Base-by-base conservation (phyloP, 2,888 invertebrate genomes). In the Eupithecia dodoneata region DNA sequence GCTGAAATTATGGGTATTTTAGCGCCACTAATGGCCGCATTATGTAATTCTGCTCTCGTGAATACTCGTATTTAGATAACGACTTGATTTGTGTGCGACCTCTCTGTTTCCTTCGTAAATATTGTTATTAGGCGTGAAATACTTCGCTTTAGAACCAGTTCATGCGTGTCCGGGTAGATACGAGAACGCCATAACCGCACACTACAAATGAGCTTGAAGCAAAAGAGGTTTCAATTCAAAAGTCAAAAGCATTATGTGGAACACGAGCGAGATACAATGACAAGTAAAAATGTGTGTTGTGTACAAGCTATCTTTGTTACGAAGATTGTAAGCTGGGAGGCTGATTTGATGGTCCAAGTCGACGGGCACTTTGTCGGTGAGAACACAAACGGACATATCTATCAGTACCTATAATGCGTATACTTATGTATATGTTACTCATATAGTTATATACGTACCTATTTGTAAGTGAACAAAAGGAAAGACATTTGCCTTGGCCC, bases 261-360 rank as follows among this genome's bases (percentile, higher is more conserved):
- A 81, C 79, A 81, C 80, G 80, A 77, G 72, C 73, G 76, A 78
- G 55, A 71, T 72, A 82, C 81, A 82, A 82, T 81, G 82, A 78
- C 79, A 71, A 70, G 82, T 76, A 71, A 77, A 73, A 75, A 77
- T 78, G 67, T 72, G 75, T 76, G 71, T 75, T 75, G 75, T 78
- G 72, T 75, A 74, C 79, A 80, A 80, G 76, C 71, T 76, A 79
- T 82, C 81, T 80, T 74, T 72, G 75, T 76, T 80, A 84, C 85
- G 87, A 86, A 87, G 87, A 84, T 87, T 73, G 69, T 78, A 74
- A 76, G 72, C 78, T 79, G 77, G 79, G 90, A 91, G 87, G 86
- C 88, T 89, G 90, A 93, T 92, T 90, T 89, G 90, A 93, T 91
- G 91, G 93, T 92, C 86, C 86, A 86, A 83, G 84, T 85, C 87